Conservation (phyloP, 2,797 vertebrate genomes). For the Cuculus canorus region DNA sequence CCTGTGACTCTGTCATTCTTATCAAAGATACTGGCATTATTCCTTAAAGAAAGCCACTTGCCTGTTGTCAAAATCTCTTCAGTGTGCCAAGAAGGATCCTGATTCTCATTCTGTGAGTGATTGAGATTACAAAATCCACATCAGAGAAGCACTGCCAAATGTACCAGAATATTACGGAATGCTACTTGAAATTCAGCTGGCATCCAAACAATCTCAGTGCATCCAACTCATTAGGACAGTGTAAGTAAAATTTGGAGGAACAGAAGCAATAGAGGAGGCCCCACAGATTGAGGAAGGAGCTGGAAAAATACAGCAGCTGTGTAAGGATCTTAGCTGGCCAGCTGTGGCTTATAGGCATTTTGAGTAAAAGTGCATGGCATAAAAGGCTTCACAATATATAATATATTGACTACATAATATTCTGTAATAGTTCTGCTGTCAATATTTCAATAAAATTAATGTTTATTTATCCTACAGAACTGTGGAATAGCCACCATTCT, state of each 20-base stretch:
- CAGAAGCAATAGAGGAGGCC: constrained; percentile 14
- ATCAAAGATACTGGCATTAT: not conserved
- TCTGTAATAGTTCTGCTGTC: not conserved
- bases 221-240: not conserved
- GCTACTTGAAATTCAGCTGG: not conserved
- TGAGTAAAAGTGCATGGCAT: not conserved
- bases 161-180: not conserved
- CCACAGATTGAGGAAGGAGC: not conserved
- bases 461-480: not conserved
- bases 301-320: not conserved
- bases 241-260: constrained; percentile 55
- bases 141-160: not conserved
- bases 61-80: not conserved
- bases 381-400: not conserved
- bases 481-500: not conserved
- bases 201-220: not conserved
- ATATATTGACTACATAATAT: not conserved
- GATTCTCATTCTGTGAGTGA: not conserved
- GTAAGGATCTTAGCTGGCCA: not conserved
- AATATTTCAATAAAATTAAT: not conserved
- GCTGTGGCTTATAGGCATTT: not conserved
- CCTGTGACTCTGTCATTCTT: not conserved
- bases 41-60: not conserved
- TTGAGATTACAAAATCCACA: not conserved
- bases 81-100: not conserved